Percentiles rank a stretch among this genome's conserved stretches.
Conservation (phyloP, 2,797 vertebrate genomes). For the Garrulus glandarius region DNA sequence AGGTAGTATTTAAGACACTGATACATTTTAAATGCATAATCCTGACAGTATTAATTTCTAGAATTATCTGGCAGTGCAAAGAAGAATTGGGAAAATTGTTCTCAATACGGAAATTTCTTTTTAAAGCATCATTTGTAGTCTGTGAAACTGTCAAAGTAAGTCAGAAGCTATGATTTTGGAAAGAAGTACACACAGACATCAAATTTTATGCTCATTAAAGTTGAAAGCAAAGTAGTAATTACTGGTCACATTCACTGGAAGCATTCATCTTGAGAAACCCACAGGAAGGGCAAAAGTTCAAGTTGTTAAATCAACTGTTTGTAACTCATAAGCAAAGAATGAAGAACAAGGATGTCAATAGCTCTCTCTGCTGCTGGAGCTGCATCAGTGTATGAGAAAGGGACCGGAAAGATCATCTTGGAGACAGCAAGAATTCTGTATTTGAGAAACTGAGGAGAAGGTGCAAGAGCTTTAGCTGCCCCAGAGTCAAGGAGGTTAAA, state of each 20-base stretch:
- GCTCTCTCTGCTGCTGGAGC: background rate
- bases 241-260: background rate
- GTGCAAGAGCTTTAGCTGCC: background rate
- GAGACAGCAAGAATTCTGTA: background rate
- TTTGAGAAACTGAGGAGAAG: background rate
- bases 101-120: background rate
- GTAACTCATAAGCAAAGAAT: background rate
- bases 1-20: background rate
- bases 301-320: background rate
- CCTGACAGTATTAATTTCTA: background rate
- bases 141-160: background rate
- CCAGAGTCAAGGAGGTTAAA: background rate
- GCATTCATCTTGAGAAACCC: background rate
- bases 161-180: background rate
- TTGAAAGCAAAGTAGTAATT: background rate
- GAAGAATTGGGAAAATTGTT: background rate
- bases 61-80: background rate
- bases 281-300: background rate
- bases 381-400: background rate
- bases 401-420: background rate
- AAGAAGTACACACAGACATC: background rate
- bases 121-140: background rate
- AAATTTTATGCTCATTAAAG: background rate
- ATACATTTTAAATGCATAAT: background rate
- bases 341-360: accelerated